Conservation (phyloP, 2,888 invertebrate species). For the Plebejus argus region DNA sequence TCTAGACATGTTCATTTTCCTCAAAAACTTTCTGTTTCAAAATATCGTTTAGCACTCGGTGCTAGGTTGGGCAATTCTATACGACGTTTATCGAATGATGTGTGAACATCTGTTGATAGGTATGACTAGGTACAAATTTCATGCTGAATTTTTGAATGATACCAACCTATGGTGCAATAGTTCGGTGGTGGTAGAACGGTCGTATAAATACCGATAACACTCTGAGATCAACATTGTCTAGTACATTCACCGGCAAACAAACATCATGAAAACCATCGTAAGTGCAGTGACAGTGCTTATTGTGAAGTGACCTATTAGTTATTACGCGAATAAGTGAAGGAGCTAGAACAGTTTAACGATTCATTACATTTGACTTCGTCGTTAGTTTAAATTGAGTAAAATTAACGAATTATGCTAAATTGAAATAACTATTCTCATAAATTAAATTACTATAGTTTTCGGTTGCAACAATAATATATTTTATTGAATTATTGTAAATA, state of each 20-base stretch:
- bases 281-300: conserved; percentile 65
- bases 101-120: conserved; percentile 49
- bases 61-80: conserved; percentile 3
- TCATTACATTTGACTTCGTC: neutral
- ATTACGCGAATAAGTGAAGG: conserved; percentile 29
- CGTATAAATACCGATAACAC: conserved; percentile 71
- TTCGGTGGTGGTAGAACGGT: conserved; percentile 70
- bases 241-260: conserved; percentile 66
- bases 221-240: conserved; percentile 74
- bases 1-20: neutral
- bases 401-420: neutral
- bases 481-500: no score
- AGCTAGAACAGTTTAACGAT: conserved; percentile 21
- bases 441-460: neutral
- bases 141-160: conserved; percentile 69
- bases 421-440: neutral
- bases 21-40: conserved; percentile 26
- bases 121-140: conserved; percentile 55
- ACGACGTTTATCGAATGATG: conserved; percentile 34
- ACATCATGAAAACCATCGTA: conserved; percentile 76
- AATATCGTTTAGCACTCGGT: neutral
- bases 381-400: neutral
- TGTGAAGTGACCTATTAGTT: conserved; percentile 24
- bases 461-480: no score
- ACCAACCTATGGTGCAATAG: conserved; percentile 70